Evolutionary conservation across 2,888 invertebrate genomes (phyloP), one percentile per base, ranked within the genome.

Genomic region (Mycalesis mineus): DNA sequence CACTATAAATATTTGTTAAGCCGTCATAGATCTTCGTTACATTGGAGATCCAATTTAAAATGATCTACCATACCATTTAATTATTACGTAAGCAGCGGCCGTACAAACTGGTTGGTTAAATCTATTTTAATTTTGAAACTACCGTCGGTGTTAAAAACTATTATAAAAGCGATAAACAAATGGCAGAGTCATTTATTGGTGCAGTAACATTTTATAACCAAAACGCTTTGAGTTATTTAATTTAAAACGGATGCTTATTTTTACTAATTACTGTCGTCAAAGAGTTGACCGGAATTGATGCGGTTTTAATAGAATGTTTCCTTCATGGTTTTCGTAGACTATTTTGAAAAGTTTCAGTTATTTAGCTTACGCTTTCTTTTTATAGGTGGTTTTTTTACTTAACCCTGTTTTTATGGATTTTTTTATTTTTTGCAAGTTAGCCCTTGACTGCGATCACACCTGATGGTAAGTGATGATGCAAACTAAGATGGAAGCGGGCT

Each of bases 211-310:
- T 80, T 80, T 70, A 82, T 73, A 74, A 72, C 66, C 64, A 71
- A 22, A 74, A 72, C 74, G 70, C 71, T 76, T 80, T 74, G 70
- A 68, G 77, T 70, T 74, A 78, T 74, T 76, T 71, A 64, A 14
- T 70, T 71, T 64, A 60, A 60, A 72, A 70, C 75, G 75, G 73
- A 76, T 68, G 72, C 78, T 73, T 75, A 84, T 85, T 84, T 82
- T 82, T 86, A 80, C 82, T 85, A 83, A 85, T 88, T 84, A 84
- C 73, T 70, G 65, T 63, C 71, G 75, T 83, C 82, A 82, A 82
- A 84, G 78, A 60, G 60, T 52, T 51, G 39, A 40, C 40, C 29
- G 50, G 40, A 51, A 50, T 40, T 50, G 14, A 28, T 50, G 29
- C 14, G 49, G 49, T 37, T 49, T 14, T 13, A 49, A 33, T 31